phyloP scores from a whole-genome alignment of 2,113 vertebrate species.

The Cynocephalus volans region DNA sequence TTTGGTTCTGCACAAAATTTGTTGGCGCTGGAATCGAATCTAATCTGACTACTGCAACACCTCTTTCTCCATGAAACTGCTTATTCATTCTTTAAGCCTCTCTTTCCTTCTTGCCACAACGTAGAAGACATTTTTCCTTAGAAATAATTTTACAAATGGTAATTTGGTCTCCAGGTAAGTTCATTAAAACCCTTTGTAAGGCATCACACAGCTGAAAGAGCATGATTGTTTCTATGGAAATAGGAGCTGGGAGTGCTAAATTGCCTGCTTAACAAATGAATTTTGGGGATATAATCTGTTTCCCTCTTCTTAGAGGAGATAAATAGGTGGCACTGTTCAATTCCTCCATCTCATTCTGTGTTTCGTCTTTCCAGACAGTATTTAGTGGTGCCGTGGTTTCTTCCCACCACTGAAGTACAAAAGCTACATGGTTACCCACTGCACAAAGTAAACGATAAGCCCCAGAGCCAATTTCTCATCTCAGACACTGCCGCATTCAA shows the following conservation, averaged over 20 bases:
- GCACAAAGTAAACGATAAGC: slow-evolving; percentile 3
- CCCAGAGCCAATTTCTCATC: slow-evolving; percentile 39
- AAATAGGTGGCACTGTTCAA: background rate
- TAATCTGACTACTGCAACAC: background rate
- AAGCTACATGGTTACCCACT: background rate
- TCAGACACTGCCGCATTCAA: background rate
- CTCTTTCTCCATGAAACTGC: background rate
- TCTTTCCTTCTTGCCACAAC: background rate
- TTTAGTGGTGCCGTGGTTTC: background rate
- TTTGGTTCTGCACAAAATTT: background rate
- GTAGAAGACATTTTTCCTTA: background rate
- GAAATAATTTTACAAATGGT: slow-evolving; percentile 11
- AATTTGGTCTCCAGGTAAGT: slow-evolving; percentile 64
- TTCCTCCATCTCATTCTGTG: background rate
- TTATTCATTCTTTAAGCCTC: background rate
- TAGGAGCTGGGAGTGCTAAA: background rate
- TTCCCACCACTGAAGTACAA: background rate
- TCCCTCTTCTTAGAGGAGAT: slow-evolving; percentile 36
- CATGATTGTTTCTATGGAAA: slow-evolving; percentile 66
- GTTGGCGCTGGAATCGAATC: background rate
- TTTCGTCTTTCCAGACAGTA: background rate
- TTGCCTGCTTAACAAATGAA: slow-evolving; percentile 24
- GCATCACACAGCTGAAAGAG: background rate
- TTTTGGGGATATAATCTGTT: background rate
- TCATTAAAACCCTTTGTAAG: slow-evolving; percentile 17